These are phyloP conservation scores for Cantharis rufa DNA, from an alignment of 2,888 invertebrate species.

Conservation along the genomic window DNA sequence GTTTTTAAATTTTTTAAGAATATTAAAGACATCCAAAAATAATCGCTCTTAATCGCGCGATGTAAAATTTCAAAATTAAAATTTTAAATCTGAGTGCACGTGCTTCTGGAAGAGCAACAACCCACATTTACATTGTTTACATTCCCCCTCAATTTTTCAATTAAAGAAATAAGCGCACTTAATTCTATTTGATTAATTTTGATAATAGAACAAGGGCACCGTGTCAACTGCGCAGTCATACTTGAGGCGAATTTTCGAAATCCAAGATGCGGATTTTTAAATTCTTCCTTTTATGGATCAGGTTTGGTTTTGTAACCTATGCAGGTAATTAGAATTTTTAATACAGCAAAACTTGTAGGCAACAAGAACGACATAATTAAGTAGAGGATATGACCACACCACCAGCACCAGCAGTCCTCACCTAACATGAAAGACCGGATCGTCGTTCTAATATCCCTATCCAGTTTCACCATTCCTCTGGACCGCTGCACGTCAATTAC, in stretches of 20 bases:
- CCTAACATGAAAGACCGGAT: conserved; percentile 7
- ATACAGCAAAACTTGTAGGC: neutral
- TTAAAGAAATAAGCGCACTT: conserved; percentile 17
- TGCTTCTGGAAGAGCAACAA: conserved; percentile 12
- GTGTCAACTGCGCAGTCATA: neutral
- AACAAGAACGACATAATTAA: conserved; percentile 37
- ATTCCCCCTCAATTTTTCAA: conserved; percentile 20
- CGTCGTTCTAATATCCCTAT: neutral
- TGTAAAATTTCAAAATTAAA: neutral
- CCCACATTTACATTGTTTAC: conserved; percentile 25
- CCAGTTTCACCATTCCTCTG: conserved; percentile 27
- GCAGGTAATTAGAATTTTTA: neutral
- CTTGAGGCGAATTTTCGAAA: neutral
- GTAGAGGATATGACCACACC: conserved; percentile 41
- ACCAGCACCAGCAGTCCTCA: conserved; percentile 30
- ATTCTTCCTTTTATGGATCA: neutral
- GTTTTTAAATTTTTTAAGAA: neutral
- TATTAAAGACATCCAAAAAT: neutral
- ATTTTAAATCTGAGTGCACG: conserved; percentile 8
- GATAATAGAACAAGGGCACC: neutral
- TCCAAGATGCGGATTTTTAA: neutral
- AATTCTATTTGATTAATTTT: conserved; percentile 23
- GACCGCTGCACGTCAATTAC: conserved; percentile 46
- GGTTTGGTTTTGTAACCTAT: neutral
- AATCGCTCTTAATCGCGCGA: neutral